Conservation (phyloP, 2,113 vertebrate genomes). For the Grammomys dolichurus region DNA sequence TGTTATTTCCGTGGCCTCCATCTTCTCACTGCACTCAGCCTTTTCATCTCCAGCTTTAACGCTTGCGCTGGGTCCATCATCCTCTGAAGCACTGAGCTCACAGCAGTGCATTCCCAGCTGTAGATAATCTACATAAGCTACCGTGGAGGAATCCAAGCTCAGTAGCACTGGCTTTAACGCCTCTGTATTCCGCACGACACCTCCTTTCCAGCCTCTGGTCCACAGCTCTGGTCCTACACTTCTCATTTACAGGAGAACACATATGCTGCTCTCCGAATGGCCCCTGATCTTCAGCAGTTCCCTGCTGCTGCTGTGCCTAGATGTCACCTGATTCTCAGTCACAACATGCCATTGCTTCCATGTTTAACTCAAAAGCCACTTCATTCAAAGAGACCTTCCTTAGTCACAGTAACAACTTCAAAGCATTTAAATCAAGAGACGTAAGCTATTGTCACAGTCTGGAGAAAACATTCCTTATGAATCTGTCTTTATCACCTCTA, state of each 20-base stretch:
- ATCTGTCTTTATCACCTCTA: not conserved
- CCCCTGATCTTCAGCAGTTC: not conserved
- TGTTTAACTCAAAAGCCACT: slow-evolving; percentile 3
- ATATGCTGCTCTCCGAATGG: not conserved
- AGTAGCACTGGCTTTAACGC: not conserved
- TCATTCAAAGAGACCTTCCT: slow-evolving; percentile 18
- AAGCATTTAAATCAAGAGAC: not conserved
- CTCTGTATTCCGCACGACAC: not conserved
- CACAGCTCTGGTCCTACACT: fast-evolving
- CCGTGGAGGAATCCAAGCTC: not conserved
- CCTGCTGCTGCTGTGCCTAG: not conserved
- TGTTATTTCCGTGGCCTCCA: not conserved
- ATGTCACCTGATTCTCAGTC: not conserved
- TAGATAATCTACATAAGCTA: too few species aligned
- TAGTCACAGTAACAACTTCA: not conserved
- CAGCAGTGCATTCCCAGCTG: not conserved
- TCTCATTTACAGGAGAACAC: not conserved
- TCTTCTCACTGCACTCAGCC: not conserved
- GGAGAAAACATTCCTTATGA: too few species aligned
- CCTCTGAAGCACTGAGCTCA: not conserved
- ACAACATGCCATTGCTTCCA: not conserved
- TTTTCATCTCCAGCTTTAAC: not conserved
- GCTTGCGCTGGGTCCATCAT: not conserved
- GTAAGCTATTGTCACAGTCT: not conserved
- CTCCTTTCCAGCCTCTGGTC: not conserved